phyloP scores from a whole-genome alignment of 2,888 invertebrate genomes.

The Pantelozetes paolii region DNA sequence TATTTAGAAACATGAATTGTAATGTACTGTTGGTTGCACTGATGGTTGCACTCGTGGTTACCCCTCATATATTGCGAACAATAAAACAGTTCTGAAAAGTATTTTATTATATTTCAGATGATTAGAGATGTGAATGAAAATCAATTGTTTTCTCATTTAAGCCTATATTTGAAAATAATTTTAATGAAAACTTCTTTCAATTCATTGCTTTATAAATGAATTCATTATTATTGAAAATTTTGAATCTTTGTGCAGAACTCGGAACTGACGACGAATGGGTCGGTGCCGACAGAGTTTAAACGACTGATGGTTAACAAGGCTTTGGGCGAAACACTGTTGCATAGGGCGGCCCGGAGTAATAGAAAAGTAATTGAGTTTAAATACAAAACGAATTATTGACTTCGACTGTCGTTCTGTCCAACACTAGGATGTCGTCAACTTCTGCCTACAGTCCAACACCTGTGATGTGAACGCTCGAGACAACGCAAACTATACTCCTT shows the following conservation, averaged over 20 bases:
- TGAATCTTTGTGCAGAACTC: slow-evolving; percentile 1
- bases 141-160: no score
- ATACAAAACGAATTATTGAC: no score
- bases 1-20: no score
- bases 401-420: background rate
- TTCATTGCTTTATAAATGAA: no score
- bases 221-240: background rate
- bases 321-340: slow-evolving; percentile 85
- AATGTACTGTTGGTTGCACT: no score
- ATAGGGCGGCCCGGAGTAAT: slow-evolving; percentile 70
- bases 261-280: background rate
- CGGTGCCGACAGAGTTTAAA: slow-evolving; percentile 65
- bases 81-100: no score
- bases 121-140: no score
- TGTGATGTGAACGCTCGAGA: slow-evolving; percentile 82
- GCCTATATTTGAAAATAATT: no score
- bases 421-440: slow-evolving; percentile 76
- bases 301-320: slow-evolving; percentile 91
- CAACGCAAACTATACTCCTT: slow-evolving; percentile 75
- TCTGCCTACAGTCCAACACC: slow-evolving; percentile 81
- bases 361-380: slow-evolving; percentile 38
- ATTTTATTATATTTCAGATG: no score
- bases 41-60: no score
- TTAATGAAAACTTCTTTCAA: background rate
- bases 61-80: no score